phyloP scores from a whole-genome alignment of 2,888 invertebrate species.

The Branchipolynoe longqiensis region DNA sequence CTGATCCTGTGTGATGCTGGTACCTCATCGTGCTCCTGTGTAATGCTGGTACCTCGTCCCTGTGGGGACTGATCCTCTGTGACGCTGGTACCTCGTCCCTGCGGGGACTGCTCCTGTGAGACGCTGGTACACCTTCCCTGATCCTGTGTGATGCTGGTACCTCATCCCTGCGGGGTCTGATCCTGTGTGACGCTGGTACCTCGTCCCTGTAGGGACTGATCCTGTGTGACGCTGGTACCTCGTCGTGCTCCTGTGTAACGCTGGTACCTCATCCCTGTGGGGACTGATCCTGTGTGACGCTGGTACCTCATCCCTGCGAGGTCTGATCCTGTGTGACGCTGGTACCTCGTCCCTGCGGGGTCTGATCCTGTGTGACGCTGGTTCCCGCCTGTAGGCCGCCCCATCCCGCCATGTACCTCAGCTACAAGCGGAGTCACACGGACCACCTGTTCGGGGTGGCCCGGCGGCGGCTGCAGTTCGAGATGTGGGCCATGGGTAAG shows the following conservation, averaged over 20 bases:
- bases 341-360: background rate
- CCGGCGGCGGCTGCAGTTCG: slow-evolving; percentile 1
- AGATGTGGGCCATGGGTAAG: slow-evolving; percentile 13
- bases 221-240: background rate
- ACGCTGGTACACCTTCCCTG: too few species aligned
- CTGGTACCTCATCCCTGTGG: background rate
- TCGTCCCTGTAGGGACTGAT: too few species aligned
- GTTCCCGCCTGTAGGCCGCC: background rate
- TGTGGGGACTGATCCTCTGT: too few species aligned
- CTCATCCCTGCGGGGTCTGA: too few species aligned
- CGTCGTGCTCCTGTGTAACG: background rate
- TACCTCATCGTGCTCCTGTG: too few species aligned
- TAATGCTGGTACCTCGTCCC: too few species aligned
- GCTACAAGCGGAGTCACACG: background rate
- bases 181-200: too few species aligned
- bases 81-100: background rate
- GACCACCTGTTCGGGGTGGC: background rate
- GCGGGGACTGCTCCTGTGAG: too few species aligned
- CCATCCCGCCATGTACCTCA: slow-evolving; percentile 18
- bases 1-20: background rate
- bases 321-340: background rate
- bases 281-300: background rate
- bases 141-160: too few species aligned
- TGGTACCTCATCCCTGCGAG: background rate
- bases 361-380: too few species aligned